These are phyloP conservation scores for Poeciliopsis infans DNA, from an alignment of 2,797 vertebrate species.

Conservation along the genomic window DNA sequence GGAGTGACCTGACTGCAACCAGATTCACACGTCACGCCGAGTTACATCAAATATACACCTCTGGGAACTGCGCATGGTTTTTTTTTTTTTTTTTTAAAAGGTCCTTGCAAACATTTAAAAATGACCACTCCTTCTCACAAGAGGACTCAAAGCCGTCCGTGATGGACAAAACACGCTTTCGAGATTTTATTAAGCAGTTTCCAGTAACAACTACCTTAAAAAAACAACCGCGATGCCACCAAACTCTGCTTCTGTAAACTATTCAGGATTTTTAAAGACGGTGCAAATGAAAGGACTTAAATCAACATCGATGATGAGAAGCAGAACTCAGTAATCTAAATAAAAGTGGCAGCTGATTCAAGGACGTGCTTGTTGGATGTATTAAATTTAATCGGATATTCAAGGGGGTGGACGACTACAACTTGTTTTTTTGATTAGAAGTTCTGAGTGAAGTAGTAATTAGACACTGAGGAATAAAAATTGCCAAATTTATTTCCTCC, in stretches of 20 bases:
- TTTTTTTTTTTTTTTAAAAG: background rate
- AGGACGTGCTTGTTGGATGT: constrained; percentile 16
- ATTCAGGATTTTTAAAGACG: background rate
- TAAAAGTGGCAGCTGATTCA: constrained; percentile 8
- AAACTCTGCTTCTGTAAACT: background rate
- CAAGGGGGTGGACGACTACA: constrained; percentile 8
- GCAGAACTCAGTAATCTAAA: constrained; percentile 16
- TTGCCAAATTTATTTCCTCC: constrained; percentile 19
- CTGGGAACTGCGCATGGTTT: constrained; percentile 2
- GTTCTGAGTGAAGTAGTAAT: constrained; percentile 31
- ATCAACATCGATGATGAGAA: background rate
- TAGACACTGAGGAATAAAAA: constrained; percentile 33
- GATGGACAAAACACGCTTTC: background rate
- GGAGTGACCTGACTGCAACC: constrained; percentile 25
- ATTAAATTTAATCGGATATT: constrained; percentile 27
- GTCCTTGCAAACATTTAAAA: constrained; percentile 25
- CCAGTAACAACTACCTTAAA: background rate
- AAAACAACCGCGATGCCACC: background rate
- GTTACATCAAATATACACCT: constrained; percentile 24
- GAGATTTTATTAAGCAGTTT: too few relatives aligned
- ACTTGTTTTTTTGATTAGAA: constrained; percentile 26
- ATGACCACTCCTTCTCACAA: background rate
- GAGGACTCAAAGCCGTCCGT: background rate
- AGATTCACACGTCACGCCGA: constrained; percentile 42
- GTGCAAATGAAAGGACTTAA: background rate